Evolutionary conservation across 1,140 invertebrate genomes (phyloP).

Genomic region (Zaprionus capensis): DNA sequence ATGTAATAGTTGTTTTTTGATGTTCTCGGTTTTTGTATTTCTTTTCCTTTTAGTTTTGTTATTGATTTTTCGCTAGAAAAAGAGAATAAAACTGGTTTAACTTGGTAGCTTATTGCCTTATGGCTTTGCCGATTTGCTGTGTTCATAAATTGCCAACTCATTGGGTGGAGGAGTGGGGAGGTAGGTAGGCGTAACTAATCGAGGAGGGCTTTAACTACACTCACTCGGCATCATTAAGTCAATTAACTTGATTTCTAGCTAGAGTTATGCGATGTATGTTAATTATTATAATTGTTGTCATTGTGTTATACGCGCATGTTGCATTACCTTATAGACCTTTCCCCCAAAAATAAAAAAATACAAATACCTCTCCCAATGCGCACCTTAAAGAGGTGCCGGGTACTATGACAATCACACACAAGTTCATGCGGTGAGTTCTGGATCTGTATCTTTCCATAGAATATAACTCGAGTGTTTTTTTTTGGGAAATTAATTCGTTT

Average conservation of each 20-base stretch:
- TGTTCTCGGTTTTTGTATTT: constrained; percentile 57
- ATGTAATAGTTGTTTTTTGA: constrained; percentile 54
- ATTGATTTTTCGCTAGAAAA: constrained; percentile 43
- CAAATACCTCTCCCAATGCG: background rate
- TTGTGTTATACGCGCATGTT: constrained; percentile 40
- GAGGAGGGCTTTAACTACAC: constrained; percentile 3
- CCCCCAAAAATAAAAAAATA: background rate
- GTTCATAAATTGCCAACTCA: constrained; percentile 16
- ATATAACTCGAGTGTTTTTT: constrained; percentile 1
- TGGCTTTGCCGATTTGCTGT: background rate
- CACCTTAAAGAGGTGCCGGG: constrained; percentile 7
- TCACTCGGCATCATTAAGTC: constrained; percentile 19
- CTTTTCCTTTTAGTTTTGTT: constrained; percentile 21
- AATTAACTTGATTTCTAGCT: constrained; percentile 13
- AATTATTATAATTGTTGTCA: constrained; percentile 24
- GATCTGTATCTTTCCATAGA: background rate
- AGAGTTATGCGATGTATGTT: constrained; percentile 15
- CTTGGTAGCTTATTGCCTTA: constrained; percentile 6
- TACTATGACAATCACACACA: background rate
- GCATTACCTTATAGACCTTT: constrained; percentile 28
- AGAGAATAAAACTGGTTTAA: constrained; percentile 25
- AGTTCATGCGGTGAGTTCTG: constrained; percentile 9
- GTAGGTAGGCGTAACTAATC: constrained; percentile 1
- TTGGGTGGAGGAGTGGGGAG: background rate
- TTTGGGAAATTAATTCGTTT: background rate